Evolutionary conservation across 2,888 invertebrate genomes (phyloP).

Genomic region (Hydrotaea cyrtoneurina): DNA sequence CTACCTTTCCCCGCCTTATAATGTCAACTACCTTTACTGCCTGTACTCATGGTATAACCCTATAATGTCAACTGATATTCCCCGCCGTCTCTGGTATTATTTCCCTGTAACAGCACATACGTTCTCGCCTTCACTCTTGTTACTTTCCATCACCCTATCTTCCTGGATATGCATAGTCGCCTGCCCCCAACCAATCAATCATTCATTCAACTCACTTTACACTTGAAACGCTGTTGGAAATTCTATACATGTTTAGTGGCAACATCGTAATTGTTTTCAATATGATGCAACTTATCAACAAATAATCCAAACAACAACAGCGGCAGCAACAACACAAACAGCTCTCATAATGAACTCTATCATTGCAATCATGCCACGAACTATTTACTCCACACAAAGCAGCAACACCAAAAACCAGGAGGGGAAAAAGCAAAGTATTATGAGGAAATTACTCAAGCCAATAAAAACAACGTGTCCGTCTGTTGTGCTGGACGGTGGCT

Average conservation of each 20-base stretch:
- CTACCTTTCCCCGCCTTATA: no score
- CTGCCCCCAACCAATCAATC: constrained; percentile 24
- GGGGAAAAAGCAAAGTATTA: constrained; percentile 34
- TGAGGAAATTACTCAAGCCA: constrained; percentile 60
- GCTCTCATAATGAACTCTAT: constrained; percentile 26
- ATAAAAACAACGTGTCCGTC: constrained; percentile 45
- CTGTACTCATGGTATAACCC: no score
- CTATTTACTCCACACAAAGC: not conserved
- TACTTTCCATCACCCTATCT: not conserved
- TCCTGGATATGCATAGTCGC: not conserved
- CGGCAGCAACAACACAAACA: not conserved
- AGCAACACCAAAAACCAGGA: not conserved
- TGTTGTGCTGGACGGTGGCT: not conserved
- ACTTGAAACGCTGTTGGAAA: constrained; percentile 6
- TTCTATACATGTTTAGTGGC: constrained; percentile 44
- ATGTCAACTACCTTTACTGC: no score
- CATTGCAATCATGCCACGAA: constrained; percentile 2
- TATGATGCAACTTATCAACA: constrained; percentile 65
- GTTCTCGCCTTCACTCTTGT: no score
- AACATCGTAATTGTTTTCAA: constrained; percentile 59
- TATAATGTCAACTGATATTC: no score
- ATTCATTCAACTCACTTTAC: constrained; percentile 60
- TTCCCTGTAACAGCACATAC: no score
- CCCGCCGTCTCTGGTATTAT: no score
- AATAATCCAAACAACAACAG: constrained; percentile 57